Conservation (phyloP, 2,888 invertebrate genomes). For the Lepetodrilus schrolli region DNA sequence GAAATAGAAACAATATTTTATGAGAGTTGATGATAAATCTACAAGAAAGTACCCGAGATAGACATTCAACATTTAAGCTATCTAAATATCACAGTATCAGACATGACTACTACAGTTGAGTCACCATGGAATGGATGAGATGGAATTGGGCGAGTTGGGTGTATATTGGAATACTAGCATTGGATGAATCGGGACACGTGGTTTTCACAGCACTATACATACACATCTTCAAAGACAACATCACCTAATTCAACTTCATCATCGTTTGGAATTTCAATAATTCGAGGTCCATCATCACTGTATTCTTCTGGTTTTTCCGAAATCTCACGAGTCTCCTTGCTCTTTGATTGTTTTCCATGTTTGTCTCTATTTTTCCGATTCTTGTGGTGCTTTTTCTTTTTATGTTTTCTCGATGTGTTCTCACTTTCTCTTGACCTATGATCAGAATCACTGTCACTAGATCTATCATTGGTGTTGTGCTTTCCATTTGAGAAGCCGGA, state of each 20-base stretch:
- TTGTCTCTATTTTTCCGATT: neutral
- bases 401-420: neutral
- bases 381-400: slow-evolving; percentile 1
- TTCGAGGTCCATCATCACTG: neutral
- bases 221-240: slow-evolving; percentile 12
- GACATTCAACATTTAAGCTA: no score
- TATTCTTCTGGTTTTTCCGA: neutral
- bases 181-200: no score
- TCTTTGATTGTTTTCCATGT: neutral
- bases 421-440: neutral
- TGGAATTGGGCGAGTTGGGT: no score
- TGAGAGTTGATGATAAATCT: no score
- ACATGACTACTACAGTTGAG: no score
- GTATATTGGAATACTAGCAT: no score
- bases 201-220: neutral
- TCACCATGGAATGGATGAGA: no score
- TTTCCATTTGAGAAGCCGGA: neutral
- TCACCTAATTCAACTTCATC: neutral
- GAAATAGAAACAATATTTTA: no score
- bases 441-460: neutral
- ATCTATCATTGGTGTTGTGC: neutral
- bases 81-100: no score
- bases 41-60: no score
- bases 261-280: slow-evolving; percentile 1
- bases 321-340: neutral